phyloP scores from a whole-genome alignment of 1,140 invertebrate species.

The Leucophenga varia region DNA sequence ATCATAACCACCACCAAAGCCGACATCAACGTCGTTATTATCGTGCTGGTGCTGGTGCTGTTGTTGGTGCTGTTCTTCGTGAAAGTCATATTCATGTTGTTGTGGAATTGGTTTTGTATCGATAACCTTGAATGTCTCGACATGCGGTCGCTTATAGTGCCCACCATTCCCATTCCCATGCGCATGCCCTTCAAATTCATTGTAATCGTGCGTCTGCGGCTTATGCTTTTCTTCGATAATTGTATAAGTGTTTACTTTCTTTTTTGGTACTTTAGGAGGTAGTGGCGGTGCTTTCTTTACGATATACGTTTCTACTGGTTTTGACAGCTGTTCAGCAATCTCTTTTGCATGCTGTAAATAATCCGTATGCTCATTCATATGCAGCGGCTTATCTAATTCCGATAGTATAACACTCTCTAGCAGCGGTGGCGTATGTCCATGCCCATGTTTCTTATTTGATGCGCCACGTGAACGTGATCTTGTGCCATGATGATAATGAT shows the following conservation, averaged over 20 bases:
- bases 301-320: constrained; percentile 21
- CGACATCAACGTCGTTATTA: too few relatives aligned
- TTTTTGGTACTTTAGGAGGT: constrained; percentile 24
- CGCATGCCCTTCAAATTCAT: too few relatives aligned
- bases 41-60: constrained; percentile 6
- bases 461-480: constrained; percentile 8
- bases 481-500: constrained; percentile 41
- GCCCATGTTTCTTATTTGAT: constrained; percentile 2
- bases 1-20: too few relatives aligned
- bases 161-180: constrained; percentile 23
- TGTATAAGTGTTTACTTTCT: constrained; percentile 45
- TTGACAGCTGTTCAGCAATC: constrained; percentile 29
- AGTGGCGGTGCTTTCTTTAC: constrained; percentile 21
- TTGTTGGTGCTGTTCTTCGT: constrained; percentile 14
- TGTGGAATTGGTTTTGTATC: constrained; percentile 8
- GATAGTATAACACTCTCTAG: constrained; percentile 42
- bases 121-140: constrained; percentile 39
- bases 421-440: constrained; percentile 10
- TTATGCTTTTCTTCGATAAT: constrained; percentile 39
- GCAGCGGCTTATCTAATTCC: constrained; percentile 38
- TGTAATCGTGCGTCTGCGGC: too few relatives aligned
- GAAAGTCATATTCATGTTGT: constrained; percentile 16
- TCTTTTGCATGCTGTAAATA: constrained; percentile 46
- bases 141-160: constrained; percentile 19
- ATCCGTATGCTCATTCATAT: constrained; percentile 43